Conservation (phyloP, 2,797 vertebrate genomes). For the Masticophis lateralis region DNA sequence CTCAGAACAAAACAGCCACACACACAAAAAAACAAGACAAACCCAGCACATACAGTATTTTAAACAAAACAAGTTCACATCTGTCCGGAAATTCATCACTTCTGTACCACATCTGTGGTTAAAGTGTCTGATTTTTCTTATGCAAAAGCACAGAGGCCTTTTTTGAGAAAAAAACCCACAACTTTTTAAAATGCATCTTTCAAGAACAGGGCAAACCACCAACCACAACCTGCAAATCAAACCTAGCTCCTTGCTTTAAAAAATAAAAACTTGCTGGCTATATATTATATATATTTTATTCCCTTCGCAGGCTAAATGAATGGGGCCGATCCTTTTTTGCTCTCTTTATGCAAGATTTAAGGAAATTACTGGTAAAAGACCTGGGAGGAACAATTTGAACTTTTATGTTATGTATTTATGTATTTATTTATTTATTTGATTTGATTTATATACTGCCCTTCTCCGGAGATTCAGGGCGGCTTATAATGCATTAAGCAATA, state of each 20-base stretch:
- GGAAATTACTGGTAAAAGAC: too few relatives aligned
- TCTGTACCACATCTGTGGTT: slow-evolving; percentile 8
- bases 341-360: background rate
- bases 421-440: too few relatives aligned
- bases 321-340: background rate
- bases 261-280: background rate
- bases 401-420: too few relatives aligned
- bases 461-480: too few relatives aligned
- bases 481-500: too few relatives aligned
- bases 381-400: too few relatives aligned
- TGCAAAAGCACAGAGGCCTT: slow-evolving; percentile 31
- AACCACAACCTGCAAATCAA: slow-evolving; percentile 48
- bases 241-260: background rate
- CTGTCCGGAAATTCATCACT: background rate
- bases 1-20: background rate
- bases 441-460: too few relatives aligned
- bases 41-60: background rate
- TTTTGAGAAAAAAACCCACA: too few relatives aligned
- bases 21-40: background rate
- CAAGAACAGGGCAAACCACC: slow-evolving; percentile 53
- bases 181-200: background rate
- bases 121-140: slow-evolving; percentile 45
- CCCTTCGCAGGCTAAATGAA: slow-evolving; percentile 26
- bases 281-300: background rate
- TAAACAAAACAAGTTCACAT: background rate